Base-by-base conservation (phyloP, 2,888 invertebrate genomes). In the Corythucha ciliata region DNA sequence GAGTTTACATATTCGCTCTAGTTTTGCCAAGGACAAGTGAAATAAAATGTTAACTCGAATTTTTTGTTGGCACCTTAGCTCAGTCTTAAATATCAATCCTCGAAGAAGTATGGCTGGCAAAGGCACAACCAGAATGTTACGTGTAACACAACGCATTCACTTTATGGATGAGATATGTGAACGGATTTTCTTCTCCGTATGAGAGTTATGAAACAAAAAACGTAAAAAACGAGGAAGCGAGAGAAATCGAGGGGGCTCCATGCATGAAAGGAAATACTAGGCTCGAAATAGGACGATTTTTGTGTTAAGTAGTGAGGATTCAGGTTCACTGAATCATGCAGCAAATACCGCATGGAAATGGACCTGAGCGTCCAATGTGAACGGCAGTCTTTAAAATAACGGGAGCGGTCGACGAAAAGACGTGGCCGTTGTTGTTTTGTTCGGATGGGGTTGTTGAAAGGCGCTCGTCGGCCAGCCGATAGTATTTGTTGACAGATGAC, bases 301-400 rank as follows among this genome's bases (percentile, higher is more conserved):
- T 10, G 8, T 14, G 20, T 6, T 40, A 41, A 34, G 44, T 24
- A 44, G 29, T 12, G 14, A 16, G 24, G 20, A n/a, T n/a, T n/a
- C 12, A 41, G 24, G n/a, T 18, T 59, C 53, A 61, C 54, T 61
- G 61, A 40, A 61, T 57, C 34, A 61, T 58, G 56, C 61, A 61
- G 54, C 61, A 61, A 16, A 61, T 36, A 42, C 61, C 61, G 50
- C 60, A 59, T 14, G 61, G 60, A 36, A 61, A 54, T 10, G 60
- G 57, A 16, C 58, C 57, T 12, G 57, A 39, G 29, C 48, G 56
- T 45, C 56, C 50, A n/a, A 58, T 52, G 51, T 56, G 58, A 26
- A 56, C 29, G n/a, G 40, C 49, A 49, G 41, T 49, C 48, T 48
- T 48, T n/a, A n/a, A n/a, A n/a, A n/a, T n/a, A n/a, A n/a, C n/a